Conservation (phyloP, 2,888 invertebrate species). For the Acleris literana region DNA sequence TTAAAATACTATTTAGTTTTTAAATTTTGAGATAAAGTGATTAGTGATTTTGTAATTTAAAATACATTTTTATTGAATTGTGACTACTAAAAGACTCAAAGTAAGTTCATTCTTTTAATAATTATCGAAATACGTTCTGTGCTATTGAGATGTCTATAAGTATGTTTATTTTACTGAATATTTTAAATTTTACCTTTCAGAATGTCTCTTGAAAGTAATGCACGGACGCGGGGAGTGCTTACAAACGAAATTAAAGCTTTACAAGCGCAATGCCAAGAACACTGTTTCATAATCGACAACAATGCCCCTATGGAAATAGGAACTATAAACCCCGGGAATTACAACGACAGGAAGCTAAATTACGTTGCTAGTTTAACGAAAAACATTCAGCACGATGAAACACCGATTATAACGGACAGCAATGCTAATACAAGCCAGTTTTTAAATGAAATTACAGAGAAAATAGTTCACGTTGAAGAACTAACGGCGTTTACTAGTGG, state of each 20-base stretch:
- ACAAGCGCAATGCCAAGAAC: conserved; percentile 58
- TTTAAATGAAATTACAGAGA: conserved; percentile 62
- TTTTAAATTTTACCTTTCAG: conserved; percentile 43
- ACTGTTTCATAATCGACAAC: conserved; percentile 57
- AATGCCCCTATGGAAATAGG: conserved; percentile 56
- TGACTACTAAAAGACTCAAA: neutral
- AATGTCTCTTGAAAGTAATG: conserved; percentile 57
- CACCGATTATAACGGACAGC: conserved; percentile 57
- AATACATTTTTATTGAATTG: neutral
- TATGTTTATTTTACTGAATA: conserved; percentile 11
- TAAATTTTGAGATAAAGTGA: neutral
- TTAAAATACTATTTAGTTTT: neutral
- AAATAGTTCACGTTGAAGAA: conserved; percentile 61
- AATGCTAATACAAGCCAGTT: conserved; percentile 67
- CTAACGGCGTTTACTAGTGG: conserved; percentile 63
- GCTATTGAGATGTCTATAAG: neutral
- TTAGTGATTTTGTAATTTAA: neutral
- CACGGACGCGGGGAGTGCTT: conserved; percentile 53
- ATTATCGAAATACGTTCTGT: neutral
- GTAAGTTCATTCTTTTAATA: conserved; percentile 19
- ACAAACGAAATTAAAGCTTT: conserved; percentile 61
- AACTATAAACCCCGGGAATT: conserved; percentile 49
- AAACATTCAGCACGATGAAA: conserved; percentile 59
- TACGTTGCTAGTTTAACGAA: conserved; percentile 63
- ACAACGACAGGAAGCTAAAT: conserved; percentile 51